Conservation (phyloP, 2,113 vertebrate species). For the Microtus ochrogaster region DNA sequence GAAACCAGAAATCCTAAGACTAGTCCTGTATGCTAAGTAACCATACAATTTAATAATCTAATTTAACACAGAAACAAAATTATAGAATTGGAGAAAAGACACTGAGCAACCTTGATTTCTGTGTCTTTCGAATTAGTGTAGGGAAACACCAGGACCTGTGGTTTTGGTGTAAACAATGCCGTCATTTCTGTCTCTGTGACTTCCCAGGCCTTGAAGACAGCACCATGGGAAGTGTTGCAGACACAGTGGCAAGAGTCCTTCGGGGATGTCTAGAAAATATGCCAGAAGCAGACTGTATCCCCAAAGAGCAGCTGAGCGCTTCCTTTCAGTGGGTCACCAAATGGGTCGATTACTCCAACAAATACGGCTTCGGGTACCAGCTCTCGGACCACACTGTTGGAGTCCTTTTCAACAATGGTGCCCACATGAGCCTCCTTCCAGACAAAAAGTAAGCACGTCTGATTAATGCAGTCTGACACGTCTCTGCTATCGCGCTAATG, state of each 20-base stretch:
- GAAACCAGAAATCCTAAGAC: not conserved
- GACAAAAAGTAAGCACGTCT: conserved; percentile 93
- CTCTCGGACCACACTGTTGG: conserved; percentile 98
- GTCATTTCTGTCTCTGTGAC: not conserved
- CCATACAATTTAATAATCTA: not conserved
- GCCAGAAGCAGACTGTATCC: conserved; percentile 93
- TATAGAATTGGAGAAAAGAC: not conserved
- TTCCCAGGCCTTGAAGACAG: conserved; percentile 94
- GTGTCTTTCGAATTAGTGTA: not conserved
- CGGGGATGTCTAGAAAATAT: conserved; percentile 96
- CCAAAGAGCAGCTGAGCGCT: conserved; percentile 90
- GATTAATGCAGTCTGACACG: not conserved
- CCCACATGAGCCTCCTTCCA: conserved; percentile 97
- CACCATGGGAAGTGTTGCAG: conserved; percentile 95
- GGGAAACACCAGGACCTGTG: not conserved
- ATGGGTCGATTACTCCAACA: conserved; percentile 99
- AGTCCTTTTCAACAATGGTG: conserved; percentile 98
- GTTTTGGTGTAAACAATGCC: not conserved
- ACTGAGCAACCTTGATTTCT: not conserved
- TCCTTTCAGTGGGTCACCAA: conserved; percentile 99
- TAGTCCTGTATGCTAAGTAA: not conserved
- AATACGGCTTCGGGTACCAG: conserved; percentile 99
- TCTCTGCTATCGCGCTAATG: not conserved
- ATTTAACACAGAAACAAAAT: not conserved
- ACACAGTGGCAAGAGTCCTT: conserved; percentile 94